phyloP scores from a whole-genome alignment of 2,888 invertebrate genomes.

The Xestoiulus laeticollis region DNA sequence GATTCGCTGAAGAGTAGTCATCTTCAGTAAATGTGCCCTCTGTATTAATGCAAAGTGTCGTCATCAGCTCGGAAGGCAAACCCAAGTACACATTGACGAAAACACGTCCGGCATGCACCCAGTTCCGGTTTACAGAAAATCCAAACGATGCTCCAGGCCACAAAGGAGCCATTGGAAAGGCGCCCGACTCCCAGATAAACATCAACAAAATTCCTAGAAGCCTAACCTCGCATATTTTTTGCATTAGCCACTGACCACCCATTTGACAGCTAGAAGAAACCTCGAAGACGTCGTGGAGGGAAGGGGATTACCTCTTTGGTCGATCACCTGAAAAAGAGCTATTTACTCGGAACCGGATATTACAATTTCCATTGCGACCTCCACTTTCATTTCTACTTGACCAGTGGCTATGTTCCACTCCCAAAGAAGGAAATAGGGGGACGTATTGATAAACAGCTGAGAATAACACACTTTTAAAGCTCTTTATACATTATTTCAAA shows the following conservation, averaged over 20 bases:
- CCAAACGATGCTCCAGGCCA: neutral
- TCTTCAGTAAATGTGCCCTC: too few species aligned
- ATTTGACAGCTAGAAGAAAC: neutral
- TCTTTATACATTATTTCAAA: too few species aligned
- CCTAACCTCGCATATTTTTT: neutral
- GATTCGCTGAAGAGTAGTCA: too few species aligned
- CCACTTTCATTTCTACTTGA: neutral
- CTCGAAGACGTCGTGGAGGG: neutral
- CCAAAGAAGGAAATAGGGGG: neutral
- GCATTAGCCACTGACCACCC: constrained; percentile 12
- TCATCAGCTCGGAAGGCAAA: neutral
- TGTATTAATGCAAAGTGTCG: too few species aligned
- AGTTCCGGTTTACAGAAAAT: constrained; percentile 6
- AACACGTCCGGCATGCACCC: neutral
- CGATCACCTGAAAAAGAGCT: neutral
- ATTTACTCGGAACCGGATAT: neutral
- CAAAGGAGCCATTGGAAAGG: neutral
- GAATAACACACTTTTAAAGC: too few species aligned
- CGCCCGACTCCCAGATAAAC: neutral
- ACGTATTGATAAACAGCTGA: neutral
- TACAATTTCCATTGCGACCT: neutral
- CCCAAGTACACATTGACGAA: neutral
- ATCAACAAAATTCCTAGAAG: neutral
- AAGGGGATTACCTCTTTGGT: neutral
- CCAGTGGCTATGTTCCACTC: neutral